These are phyloP conservation scores for Procambarus virginalis DNA, from an alignment of 1,140 invertebrate genomes.

Conservation along the genomic window DNA sequence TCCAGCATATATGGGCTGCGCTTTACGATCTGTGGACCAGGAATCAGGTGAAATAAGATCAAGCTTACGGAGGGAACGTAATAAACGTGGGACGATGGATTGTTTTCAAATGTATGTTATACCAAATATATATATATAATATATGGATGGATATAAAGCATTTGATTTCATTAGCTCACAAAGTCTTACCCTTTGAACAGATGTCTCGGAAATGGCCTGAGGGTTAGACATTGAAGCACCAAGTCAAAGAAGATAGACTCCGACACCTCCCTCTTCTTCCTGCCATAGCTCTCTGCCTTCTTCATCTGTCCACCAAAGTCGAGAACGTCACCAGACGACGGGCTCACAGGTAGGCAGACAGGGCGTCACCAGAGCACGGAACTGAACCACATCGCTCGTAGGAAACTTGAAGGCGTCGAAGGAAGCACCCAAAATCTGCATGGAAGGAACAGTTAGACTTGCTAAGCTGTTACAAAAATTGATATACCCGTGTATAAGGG, in stretches of 20 bases:
- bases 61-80: no score
- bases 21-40: neutral
- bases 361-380: conserved; percentile 77
- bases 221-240: neutral
- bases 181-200: no score
- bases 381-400: conserved; percentile 77
- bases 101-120: no score
- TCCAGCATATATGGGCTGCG: conserved; percentile 7
- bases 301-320: conserved; percentile 74
- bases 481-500: neutral
- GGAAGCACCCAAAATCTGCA: conserved; percentile 75
- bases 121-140: no score
- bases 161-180: no score
- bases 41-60: neutral
- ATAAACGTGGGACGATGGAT: no score
- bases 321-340: conserved; percentile 75
- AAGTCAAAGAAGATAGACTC: conserved; percentile 12
- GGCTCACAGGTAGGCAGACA: conserved; percentile 77
- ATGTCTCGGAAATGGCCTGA: neutral
- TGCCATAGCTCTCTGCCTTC: conserved; percentile 74
- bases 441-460: neutral
- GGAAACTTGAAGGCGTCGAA: conserved; percentile 79
- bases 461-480: neutral
- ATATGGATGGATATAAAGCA: no score
- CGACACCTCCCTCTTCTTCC: conserved; percentile 71